Evolutionary conservation across 35 echinoderm and acorn worm species (phyloP), one percentile per base, ranked within the genome.

Genomic region (Ophioderma brevispina): DNA sequence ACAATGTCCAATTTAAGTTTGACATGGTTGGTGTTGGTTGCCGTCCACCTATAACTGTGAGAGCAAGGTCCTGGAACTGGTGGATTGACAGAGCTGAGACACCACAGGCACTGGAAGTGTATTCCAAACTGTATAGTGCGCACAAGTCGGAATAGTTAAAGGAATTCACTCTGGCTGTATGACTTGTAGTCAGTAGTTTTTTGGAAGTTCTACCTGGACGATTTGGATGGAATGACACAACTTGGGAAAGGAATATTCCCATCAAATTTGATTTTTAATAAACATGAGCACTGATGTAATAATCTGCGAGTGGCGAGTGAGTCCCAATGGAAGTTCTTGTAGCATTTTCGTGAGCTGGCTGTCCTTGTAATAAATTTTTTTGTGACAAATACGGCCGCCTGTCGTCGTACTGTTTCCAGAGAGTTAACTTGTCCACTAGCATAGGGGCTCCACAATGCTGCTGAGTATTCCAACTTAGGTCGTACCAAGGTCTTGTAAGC

Each of bases 401-500:
- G 55, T 32, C 81, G 82, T 43, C 82, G 88, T 18, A 82, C 50
- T 43, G 55, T 31, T 52, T 91, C 89, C 13, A 91, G 19, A 30
- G 55, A 64, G 21, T 91, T 84, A 31, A 91, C 56, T n/a, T 80
- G 25, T n/a, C 34, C 78, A 37, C 1, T 37, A 19, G 36, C 41
- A 83, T 85, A 81, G 21, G 89, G 81, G 49, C 76, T 82, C 84
- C 78, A 92, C 4, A 77, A 77, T 0, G 78, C 55, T 81, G 49
- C 31, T 42, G 76, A 33, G 36, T 87, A 92, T 35, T 92, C 84
- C 33, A 87, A 59, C 50, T 81, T 77, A n/a, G 84, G 91, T 17
- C 84, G 76, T 33, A 92, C 91, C 39, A 87, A 64, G 21, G 83
- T 49, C 40, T 87, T 23, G 40, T 87, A 92, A 30, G n/a, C n/a